Evolutionary conservation across 2,797 vertebrate species (phyloP).

Genomic region (Parambassis ranga): DNA sequence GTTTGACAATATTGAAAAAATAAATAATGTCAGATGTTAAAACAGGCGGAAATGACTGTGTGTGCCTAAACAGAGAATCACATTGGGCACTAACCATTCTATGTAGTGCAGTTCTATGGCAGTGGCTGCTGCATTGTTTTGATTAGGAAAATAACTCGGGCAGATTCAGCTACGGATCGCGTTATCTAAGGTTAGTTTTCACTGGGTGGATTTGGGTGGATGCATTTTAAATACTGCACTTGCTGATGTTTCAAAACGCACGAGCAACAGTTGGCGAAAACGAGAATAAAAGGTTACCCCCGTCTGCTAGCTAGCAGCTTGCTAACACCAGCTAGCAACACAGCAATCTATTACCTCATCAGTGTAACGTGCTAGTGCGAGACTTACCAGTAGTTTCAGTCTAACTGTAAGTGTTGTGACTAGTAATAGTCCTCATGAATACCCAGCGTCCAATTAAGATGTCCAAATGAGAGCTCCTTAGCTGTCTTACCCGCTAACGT

Average conservation of each 20-base stretch:
- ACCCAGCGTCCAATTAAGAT: too few species aligned
- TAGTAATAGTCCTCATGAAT: too few species aligned
- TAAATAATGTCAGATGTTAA: too few species aligned
- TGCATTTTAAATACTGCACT: fast-evolving
- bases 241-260: not conserved
- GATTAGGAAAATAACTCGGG: slow-evolving; percentile 41
- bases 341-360: not conserved
- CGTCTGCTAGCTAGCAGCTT: not conserved
- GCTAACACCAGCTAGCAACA: slow-evolving; percentile 6
- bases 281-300: not conserved
- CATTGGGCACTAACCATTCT: not conserved
- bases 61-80: too few species aligned
- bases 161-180: not conserved
- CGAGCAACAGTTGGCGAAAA: fast-evolving
- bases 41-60: not conserved
- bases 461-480: too few species aligned
- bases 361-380: not conserved
- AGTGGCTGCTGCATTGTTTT: slow-evolving; percentile 62
- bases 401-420: too few species aligned
- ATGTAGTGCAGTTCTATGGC: not conserved
- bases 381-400: too few species aligned
- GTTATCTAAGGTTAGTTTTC: slow-evolving; percentile 18
- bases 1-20: too few species aligned
- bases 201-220: fast-evolving
- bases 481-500: too few species aligned